A percentile compares a stretch with the other conserved stretches of the same genome.
phyloP scores from a whole-genome alignment of 2,113 vertebrate species.

The Leucosticte australis region DNA sequence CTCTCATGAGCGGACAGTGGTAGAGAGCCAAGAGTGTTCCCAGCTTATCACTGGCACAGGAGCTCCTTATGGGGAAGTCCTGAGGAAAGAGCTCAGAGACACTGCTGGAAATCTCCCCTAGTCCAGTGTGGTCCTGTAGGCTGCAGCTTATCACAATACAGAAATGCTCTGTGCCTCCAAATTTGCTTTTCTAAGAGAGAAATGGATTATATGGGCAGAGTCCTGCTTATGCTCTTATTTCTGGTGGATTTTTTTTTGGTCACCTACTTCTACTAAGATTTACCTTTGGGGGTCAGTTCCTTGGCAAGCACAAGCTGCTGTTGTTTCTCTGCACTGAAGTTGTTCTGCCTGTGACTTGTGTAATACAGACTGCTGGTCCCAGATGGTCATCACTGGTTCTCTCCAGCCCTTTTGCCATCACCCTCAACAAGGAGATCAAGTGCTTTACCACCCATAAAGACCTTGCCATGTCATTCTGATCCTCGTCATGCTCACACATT shows the following conservation, averaged over 20 bases:
- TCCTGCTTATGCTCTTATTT: background rate
- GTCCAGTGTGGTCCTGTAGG: background rate
- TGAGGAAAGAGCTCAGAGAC: background rate
- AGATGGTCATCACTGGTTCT: background rate
- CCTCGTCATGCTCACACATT: fast-evolving
- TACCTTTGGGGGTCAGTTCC: background rate
- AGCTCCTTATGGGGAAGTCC: background rate
- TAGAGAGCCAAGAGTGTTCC: background rate
- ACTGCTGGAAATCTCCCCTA: background rate
- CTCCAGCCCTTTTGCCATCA: background rate
- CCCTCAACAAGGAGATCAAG: background rate
- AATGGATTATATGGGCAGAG: background rate
- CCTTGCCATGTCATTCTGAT: background rate
- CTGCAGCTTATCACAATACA: background rate
- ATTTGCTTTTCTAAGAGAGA: background rate
- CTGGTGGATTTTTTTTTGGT: background rate
- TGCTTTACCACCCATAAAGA: background rate
- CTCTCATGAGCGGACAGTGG: background rate
- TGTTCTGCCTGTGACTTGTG: background rate
- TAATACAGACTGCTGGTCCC: background rate
- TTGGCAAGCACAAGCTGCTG: background rate
- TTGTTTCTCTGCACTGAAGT: background rate
- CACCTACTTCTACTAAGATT: background rate
- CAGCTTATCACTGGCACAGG: background rate
- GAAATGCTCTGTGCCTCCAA: background rate